Conservation (phyloP, 2,888 invertebrate species). For the Spodoptera littoralis region DNA sequence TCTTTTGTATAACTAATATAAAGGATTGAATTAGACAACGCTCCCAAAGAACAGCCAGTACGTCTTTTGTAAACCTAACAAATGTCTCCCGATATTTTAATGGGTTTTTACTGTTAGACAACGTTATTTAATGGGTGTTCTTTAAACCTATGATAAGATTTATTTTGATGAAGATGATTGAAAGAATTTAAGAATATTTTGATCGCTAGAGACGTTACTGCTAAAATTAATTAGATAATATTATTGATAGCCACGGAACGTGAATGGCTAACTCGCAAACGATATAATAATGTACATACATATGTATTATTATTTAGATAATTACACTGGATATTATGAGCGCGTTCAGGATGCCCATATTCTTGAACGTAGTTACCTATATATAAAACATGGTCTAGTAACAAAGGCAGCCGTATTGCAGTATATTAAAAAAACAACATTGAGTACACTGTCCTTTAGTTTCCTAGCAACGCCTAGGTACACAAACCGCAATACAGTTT, state of each 20-base stretch:
- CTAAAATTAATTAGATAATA: background rate
- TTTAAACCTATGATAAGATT: background rate
- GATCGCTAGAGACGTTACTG: background rate
- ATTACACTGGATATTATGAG: constrained; percentile 17
- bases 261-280: background rate
- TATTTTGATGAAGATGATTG: too few relatives aligned
- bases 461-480: constrained; percentile 55
- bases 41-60: constrained; percentile 11
- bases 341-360: constrained; percentile 16
- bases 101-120: constrained; percentile 27
- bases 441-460: constrained; percentile 53
- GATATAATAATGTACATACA: background rate
- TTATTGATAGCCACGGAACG: background rate
- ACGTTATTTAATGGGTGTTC: constrained; percentile 12
- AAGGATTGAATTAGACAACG: constrained; percentile 15
- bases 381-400: constrained; percentile 24
- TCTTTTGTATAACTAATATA: constrained; percentile 19
- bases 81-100: constrained; percentile 40
- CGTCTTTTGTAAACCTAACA: constrained; percentile 22
- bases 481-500: constrained; percentile 47
- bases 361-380: constrained; percentile 2
- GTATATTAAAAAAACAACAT: constrained; percentile 31
- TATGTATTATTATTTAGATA: constrained; percentile 2
- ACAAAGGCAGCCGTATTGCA: constrained; percentile 42
- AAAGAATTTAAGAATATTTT: too few relatives aligned